Evolutionary conservation across 2,888 invertebrate genomes (phyloP).

Genomic region (Drosophila crucigera): DNA sequence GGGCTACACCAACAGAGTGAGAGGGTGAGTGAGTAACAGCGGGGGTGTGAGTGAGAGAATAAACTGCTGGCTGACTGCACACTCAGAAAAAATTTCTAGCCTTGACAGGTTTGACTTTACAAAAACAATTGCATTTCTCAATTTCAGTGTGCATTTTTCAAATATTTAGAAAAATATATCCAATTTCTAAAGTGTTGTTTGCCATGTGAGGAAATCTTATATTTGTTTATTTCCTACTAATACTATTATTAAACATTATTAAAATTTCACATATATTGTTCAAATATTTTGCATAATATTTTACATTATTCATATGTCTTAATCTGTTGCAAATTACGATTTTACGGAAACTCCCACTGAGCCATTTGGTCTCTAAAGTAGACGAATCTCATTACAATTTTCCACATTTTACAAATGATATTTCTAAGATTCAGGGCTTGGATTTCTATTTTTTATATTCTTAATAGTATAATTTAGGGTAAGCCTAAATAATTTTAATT

Average conservation of each 20-base stretch:
- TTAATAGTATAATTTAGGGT: too few relatives aligned
- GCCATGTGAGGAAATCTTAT: neutral
- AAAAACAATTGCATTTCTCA: neutral
- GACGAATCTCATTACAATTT: neutral
- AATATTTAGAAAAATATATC: neutral
- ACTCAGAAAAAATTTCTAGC: neutral
- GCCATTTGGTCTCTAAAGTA: neutral
- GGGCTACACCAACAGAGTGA: conserved; percentile 31
- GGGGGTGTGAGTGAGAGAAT: conserved; percentile 13
- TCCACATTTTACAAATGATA: neutral
- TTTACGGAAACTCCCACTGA: neutral
- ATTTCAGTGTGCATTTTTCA: neutral
- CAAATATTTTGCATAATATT: neutral
- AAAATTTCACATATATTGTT: neutral
- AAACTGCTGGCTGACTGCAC: conserved; percentile 45
- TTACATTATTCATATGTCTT: neutral
- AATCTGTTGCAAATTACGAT: neutral
- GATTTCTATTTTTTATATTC: too few relatives aligned
- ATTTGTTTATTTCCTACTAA: neutral
- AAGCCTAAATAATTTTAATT: too few relatives aligned
- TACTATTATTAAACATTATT: neutral
- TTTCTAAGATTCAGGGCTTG: neutral
- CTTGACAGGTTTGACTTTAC: neutral
- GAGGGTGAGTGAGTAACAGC: neutral
- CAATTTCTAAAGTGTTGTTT: neutral